Conservation (phyloP, 2,113 vertebrate genomes). For the Hypocryptadius cinnamomeus region DNA sequence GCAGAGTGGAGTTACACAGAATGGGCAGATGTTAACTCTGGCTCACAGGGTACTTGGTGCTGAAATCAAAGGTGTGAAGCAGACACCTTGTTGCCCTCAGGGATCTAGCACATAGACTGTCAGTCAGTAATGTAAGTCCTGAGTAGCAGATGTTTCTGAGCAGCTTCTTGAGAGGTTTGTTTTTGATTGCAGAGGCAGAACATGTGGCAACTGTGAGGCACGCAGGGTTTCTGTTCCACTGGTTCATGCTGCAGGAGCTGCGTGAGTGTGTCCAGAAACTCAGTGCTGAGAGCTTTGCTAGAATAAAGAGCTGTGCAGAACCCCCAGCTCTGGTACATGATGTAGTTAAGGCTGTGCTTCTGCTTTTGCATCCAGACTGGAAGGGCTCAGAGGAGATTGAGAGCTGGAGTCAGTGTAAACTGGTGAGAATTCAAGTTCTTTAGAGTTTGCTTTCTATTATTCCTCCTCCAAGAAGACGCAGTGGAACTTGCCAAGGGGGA, state of each 20-base stretch:
- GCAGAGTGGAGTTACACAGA: background rate
- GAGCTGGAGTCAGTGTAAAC: conserved; percentile 65
- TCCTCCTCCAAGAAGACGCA: background rate
- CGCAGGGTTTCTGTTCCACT: conserved; percentile 65
- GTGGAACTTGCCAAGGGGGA: background rate
- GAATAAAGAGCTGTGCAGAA: background rate
- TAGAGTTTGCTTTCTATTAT: background rate
- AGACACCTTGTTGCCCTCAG: background rate
- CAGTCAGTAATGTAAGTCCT: background rate
- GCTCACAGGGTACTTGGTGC: background rate
- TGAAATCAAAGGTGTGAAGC: background rate
- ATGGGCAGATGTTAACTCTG: background rate
- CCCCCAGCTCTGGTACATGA: conserved; percentile 18
- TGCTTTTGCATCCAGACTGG: conserved; percentile 65
- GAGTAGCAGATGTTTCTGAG: background rate
- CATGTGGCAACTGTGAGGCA: background rate
- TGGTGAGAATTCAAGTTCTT: conserved; percentile 48
- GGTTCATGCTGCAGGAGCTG: conserved; percentile 73
- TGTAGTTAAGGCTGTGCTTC: conserved; percentile 57
- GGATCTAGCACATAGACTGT: background rate
- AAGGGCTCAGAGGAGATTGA: conserved; percentile 18
- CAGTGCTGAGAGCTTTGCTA: conserved; percentile 16
- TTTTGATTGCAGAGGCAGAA: conserved; percentile 67
- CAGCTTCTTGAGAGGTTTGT: background rate
- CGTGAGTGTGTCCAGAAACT: conserved; percentile 49